Conservation (phyloP, 1,140 invertebrate genomes). For the Lasioglossum albipes region DNA sequence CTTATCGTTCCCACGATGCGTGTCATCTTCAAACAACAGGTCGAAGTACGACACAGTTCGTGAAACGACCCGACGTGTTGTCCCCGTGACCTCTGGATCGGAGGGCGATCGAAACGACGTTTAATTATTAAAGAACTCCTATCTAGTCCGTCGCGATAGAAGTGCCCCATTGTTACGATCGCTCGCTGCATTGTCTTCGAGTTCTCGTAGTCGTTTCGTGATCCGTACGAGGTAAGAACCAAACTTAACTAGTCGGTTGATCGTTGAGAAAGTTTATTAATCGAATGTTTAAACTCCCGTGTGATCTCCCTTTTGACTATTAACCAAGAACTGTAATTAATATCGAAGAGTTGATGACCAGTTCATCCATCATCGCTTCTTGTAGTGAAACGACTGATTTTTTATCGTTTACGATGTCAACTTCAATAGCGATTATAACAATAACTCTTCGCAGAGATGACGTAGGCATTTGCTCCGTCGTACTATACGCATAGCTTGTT, state of each 20-base stretch:
- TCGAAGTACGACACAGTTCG: neutral
- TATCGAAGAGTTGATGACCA: neutral
- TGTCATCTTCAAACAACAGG: neutral
- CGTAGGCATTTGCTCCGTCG: conserved; percentile 4
- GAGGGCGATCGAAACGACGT: conserved; percentile 31
- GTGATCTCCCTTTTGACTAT: neutral
- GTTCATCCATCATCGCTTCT: neutral
- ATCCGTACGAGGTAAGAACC: conserved; percentile 41
- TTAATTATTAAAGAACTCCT: conserved; percentile 50
- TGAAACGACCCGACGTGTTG: conserved; percentile 38
- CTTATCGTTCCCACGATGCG: neutral
- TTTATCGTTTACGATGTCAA: neutral
- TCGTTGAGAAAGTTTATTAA: conserved; percentile 4
- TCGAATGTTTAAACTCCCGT: neutral
- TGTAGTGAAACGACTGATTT: neutral
- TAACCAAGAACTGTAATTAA: conserved; percentile 6
- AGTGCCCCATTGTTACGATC: conserved; percentile 31
- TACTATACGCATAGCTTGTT: neutral
- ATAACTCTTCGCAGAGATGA: neutral
- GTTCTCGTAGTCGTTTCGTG: conserved; percentile 22
- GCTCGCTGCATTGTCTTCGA: conserved; percentile 12
- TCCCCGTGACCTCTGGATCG: conserved; percentile 45
- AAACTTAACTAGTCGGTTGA: neutral
- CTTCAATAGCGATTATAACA: neutral
- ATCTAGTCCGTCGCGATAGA: conserved; percentile 36